phyloP scores from a whole-genome alignment of 2,888 invertebrate genomes.

The Nomada goodeniana region DNA sequence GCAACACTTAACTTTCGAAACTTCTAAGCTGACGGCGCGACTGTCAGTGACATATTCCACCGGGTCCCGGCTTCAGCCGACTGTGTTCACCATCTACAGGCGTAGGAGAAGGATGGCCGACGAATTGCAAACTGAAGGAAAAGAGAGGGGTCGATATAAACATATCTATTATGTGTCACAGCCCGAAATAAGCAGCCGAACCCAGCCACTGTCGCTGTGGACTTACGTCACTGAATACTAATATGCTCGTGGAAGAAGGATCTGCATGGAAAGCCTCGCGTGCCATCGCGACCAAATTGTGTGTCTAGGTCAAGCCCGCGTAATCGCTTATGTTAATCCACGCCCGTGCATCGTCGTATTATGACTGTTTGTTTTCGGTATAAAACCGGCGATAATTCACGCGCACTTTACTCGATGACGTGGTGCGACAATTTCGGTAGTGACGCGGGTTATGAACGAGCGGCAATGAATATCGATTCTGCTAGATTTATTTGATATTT shows the following conservation, averaged over 20 bases:
- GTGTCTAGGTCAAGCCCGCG: conserved; percentile 31
- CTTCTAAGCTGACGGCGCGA: background rate
- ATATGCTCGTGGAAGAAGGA: conserved; percentile 22
- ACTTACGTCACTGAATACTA: conserved; percentile 59
- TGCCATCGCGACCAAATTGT: background rate
- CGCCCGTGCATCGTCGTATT: background rate
- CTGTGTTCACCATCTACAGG: conserved; percentile 34
- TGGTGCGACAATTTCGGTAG: conserved; percentile 20
- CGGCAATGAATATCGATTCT: conserved; percentile 7
- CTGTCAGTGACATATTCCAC: conserved; percentile 42
- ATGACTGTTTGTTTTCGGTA: background rate
- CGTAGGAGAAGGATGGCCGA: conserved; percentile 34
- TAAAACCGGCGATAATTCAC: background rate
- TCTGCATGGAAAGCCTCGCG: conserved; percentile 2
- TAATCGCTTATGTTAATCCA: conserved; percentile 39
- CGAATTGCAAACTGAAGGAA: background rate
- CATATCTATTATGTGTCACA: conserved; percentile 68
- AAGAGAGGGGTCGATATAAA: conserved; percentile 63
- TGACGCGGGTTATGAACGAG: conserved; percentile 9
- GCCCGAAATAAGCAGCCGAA: conserved; percentile 69
- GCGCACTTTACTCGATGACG: conserved; percentile 20
- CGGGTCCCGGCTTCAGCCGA: conserved; percentile 49
- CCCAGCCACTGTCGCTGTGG: conserved; percentile 45
- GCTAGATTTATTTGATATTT: conserved; percentile 72
- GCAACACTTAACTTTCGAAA: background rate